Evolutionary conservation across 2,113 vertebrate genomes (phyloP).

Genomic region (Amphilophus citrinellus): DNA sequence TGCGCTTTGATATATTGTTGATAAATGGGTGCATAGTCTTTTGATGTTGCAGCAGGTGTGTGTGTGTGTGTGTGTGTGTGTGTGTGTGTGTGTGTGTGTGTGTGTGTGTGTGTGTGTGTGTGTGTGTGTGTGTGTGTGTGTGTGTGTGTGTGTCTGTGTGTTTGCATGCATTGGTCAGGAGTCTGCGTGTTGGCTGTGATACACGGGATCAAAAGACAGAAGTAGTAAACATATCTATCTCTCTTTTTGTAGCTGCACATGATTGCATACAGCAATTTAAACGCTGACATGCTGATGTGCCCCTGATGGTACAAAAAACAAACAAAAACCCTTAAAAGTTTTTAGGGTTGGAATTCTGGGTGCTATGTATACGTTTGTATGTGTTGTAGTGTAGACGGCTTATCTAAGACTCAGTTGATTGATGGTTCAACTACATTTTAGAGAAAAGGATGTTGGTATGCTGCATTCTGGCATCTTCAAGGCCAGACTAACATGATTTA

Average conservation of each 20-base stretch:
- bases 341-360: neutral
- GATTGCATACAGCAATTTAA: neutral
- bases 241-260: neutral
- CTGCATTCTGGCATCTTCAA: neutral
- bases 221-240: neutral
- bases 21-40: slow-evolving; percentile 52
- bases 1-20: slow-evolving; percentile 59
- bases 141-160: neutral
- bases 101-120: neutral
- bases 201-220: slow-evolving; percentile 41
- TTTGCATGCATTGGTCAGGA: slow-evolving; percentile 22
- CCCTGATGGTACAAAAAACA: neutral
- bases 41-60: slow-evolving; percentile 44
- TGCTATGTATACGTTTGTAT: neutral
- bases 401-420: neutral
- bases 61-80: neutral
- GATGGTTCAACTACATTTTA: neutral
- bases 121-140: neutral
- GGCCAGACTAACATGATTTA: neutral
- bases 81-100: neutral
- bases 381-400: neutral
- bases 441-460: neutral
- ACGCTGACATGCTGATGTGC: neutral
- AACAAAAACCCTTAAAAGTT: neutral
- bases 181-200: slow-evolving; percentile 4